phyloP scores from a whole-genome alignment of 2,113 vertebrate species.

The Mustelus asterias region DNA sequence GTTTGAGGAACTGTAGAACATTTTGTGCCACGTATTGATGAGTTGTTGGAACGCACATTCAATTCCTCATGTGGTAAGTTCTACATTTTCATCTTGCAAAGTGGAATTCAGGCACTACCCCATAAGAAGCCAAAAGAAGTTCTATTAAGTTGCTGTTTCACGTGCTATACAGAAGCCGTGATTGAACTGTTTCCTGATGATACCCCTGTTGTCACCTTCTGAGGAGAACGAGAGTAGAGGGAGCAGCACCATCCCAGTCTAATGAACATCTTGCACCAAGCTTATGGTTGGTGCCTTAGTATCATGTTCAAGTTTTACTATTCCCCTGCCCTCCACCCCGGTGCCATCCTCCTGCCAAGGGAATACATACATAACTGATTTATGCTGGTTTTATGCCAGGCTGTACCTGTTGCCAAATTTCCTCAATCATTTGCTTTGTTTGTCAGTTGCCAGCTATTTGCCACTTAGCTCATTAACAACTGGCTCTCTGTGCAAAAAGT shows the following conservation, averaged over 20 bases:
- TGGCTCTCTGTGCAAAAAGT: not conserved
- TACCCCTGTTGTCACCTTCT: not conserved
- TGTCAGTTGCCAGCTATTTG: not conserved
- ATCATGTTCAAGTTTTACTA: not conserved
- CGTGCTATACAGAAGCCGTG: not conserved
- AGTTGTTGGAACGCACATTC: not conserved
- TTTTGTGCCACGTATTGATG: not conserved
- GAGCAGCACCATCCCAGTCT: not conserved
- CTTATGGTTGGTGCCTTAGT: not conserved
- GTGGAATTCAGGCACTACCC: not conserved
- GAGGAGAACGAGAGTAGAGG: not conserved
- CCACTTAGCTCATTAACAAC: too few species aligned
- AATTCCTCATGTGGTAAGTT: not conserved
- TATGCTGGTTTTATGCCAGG: not conserved
- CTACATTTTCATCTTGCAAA: not conserved
- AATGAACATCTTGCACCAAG: not conserved
- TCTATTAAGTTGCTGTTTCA: too few species aligned
- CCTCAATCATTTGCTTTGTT: not conserved
- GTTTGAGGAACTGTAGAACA: not conserved
- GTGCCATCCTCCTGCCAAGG: not conserved
- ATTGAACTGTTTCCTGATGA: not conserved
- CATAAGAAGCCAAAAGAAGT: not conserved
- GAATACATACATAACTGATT: not conserved
- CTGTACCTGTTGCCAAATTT: not conserved
- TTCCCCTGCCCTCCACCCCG: not conserved